phyloP scores from a whole-genome alignment of 2,888 invertebrate genomes.

The Macrophya annulata region DNA sequence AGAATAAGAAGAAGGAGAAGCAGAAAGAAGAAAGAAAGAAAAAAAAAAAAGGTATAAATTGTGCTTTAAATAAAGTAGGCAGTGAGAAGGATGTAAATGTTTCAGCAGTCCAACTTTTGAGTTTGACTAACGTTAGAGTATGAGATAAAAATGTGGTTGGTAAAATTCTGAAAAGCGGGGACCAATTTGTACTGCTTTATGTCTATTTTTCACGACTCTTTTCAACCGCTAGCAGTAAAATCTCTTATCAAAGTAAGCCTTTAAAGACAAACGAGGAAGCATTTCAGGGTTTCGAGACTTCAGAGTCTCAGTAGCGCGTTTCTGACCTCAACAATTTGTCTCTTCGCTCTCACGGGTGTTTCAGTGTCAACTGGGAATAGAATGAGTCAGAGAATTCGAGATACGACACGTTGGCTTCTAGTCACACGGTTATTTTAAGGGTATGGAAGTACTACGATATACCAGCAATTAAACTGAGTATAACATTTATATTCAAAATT shows the following conservation, averaged over 20 bases:
- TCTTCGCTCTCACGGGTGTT: conserved; percentile 41
- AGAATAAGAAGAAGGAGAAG: too few relatives aligned
- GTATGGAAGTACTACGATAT: neutral
- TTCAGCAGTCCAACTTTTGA: conserved; percentile 31
- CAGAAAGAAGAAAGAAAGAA: neutral
- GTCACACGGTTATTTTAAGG: neutral
- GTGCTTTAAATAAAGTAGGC: conserved; percentile 12
- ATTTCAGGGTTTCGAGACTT: conserved; percentile 27
- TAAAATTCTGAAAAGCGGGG: conserved; percentile 39
- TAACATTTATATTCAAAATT: too few relatives aligned
- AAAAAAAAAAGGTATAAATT: conserved; percentile 5
- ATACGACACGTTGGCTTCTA: neutral
- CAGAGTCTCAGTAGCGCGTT: conserved; percentile 26
- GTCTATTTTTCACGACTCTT: conserved; percentile 34
- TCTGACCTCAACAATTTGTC: conserved; percentile 51
- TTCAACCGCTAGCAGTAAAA: conserved; percentile 43
- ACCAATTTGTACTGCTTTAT: conserved; percentile 54
- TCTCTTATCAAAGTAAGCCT: conserved; percentile 55
- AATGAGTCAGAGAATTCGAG: conserved; percentile 31
- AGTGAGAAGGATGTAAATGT: conserved; percentile 40
- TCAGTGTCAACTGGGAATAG: conserved; percentile 44
- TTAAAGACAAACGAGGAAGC: conserved; percentile 48
- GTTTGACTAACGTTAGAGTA: conserved; percentile 17
- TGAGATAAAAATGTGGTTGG: conserved; percentile 29
- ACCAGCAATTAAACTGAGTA: neutral